These are phyloP conservation scores for Acanthopleura granulata DNA, from an alignment of 2,888 invertebrate genomes.

Conservation along the genomic window DNA sequence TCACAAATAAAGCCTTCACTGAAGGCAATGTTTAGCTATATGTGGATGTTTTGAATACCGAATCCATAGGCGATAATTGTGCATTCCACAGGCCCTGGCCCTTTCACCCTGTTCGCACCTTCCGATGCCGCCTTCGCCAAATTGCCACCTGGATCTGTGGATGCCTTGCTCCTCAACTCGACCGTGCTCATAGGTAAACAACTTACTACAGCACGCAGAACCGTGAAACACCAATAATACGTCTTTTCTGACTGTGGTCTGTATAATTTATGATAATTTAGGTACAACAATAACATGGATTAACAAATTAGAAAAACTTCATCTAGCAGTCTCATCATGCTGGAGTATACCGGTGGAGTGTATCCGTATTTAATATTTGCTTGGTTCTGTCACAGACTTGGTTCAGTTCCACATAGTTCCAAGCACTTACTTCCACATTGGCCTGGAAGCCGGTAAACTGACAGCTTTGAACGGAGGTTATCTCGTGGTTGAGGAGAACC, in stretches of 20 bases:
- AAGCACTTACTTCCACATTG: conserved; percentile 1
- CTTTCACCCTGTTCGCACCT: not conserved
- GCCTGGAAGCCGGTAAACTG: not conserved
- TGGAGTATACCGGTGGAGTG: too few species aligned
- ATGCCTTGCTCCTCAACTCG: not conserved
- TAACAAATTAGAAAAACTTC: too few species aligned
- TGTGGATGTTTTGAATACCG: too few species aligned
- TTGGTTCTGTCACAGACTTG: not conserved
- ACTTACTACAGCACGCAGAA: too few species aligned
- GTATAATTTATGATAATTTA: too few species aligned
- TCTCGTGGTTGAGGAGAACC: not conserved
- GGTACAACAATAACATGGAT: too few species aligned
- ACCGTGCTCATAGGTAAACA: not conserved
- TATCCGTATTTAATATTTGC: too few species aligned
- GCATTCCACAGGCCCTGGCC: not conserved
- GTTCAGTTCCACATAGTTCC: not conserved
- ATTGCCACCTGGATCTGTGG: not conserved
- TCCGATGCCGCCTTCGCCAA: not conserved
- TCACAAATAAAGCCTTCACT: too few species aligned
- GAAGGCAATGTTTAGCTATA: too few species aligned
- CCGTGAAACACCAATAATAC: too few species aligned
- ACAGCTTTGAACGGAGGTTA: not conserved
- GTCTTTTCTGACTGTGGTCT: too few species aligned
- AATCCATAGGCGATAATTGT: not conserved
- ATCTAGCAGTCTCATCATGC: too few species aligned